Conservation (phyloP, 2,113 vertebrate genomes). For the Haemorhous mexicanus region DNA sequence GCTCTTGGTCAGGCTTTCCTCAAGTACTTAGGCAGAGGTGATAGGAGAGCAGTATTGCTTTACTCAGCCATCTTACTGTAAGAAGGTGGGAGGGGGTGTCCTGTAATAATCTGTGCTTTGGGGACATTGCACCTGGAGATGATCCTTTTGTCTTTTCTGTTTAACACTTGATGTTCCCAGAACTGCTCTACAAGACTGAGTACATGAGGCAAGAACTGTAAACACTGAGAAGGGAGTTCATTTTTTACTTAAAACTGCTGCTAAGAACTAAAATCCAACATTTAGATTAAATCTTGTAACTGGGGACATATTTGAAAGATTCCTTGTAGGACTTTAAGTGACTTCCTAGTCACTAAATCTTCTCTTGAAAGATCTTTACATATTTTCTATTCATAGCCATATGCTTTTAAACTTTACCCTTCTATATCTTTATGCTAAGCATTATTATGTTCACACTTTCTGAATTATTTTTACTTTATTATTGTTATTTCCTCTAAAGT, state of each 20-base stretch:
- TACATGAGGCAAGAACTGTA: background rate
- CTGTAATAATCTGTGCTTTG: background rate
- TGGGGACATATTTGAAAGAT: background rate
- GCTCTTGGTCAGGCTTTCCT: background rate
- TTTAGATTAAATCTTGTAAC: background rate
- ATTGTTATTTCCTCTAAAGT: background rate
- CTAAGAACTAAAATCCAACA: background rate
- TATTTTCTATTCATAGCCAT: background rate
- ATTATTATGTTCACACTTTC: background rate
- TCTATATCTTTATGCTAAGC: background rate
- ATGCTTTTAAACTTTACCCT: background rate
- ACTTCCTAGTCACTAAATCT: background rate
- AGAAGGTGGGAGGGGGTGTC: background rate
- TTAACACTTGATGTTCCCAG: background rate
- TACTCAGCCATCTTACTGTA: background rate
- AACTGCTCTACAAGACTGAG: background rate
- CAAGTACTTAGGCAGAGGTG: background rate
- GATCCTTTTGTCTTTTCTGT: background rate
- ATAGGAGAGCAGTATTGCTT: background rate
- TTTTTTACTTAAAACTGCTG: background rate
- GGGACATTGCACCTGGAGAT: background rate
- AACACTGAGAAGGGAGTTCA: background rate
- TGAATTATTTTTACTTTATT: background rate
- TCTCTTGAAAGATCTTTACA: background rate
- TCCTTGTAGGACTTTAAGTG: background rate